Conservation (phyloP, 2,888 invertebrate genomes). For the Allophyes oxyacanthae region DNA sequence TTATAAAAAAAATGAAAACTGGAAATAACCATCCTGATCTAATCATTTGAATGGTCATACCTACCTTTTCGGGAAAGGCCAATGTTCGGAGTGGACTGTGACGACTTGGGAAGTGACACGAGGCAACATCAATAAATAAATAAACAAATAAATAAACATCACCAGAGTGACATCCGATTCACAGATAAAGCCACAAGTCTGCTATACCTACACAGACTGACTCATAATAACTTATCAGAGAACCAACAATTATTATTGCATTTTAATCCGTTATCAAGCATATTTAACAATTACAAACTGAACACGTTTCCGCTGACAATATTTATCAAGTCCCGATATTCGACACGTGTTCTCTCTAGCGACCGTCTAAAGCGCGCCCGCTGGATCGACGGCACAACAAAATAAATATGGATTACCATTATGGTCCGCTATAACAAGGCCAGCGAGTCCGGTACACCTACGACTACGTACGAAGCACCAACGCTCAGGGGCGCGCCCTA, state of each 20-base stretch:
- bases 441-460: slow-evolving; percentile 47
- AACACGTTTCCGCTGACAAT: slow-evolving; percentile 45
- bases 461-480: slow-evolving; percentile 51
- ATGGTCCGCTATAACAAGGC: slow-evolving; percentile 60
- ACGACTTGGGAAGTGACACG: too few species aligned
- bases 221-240: slow-evolving; percentile 46
- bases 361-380: slow-evolving; percentile 11
- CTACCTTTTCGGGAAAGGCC: too few species aligned
- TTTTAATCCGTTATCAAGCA: slow-evolving; percentile 24
- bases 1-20: too few species aligned
- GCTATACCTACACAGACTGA: not conserved
- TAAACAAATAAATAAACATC: too few species aligned
- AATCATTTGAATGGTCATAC: not conserved
- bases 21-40: too few species aligned
- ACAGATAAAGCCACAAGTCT: not conserved
- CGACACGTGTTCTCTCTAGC: slow-evolving; percentile 28
- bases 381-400: slow-evolving; percentile 37
- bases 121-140: too few species aligned
- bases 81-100: too few species aligned
- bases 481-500: slow-evolving; percentile 74
- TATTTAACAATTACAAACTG: slow-evolving; percentile 29
- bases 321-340: slow-evolving; percentile 44
- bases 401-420: slow-evolving; percentile 70
- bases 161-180: too few species aligned
- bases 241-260: slow-evolving; percentile 49